Evolutionary conservation across 2,888 invertebrate genomes (phyloP), one percentile per base, ranked within the genome.

Genomic region (Cephus pulcher): DNA sequence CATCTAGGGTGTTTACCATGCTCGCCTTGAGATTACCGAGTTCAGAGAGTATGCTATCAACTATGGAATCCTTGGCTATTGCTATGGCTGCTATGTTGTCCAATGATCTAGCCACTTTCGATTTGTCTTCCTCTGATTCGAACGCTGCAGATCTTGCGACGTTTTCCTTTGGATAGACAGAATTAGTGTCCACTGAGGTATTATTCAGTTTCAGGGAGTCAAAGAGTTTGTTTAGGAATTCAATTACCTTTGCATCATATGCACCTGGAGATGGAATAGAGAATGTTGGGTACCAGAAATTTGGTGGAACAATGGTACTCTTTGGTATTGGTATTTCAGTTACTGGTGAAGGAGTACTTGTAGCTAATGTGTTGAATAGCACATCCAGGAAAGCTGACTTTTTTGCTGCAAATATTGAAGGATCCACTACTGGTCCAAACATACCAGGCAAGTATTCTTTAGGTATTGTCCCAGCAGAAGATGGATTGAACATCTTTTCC

Each of bases 251-350:
- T 11, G 84, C 78, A 11, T 83, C 86, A 75, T 91, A 91, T 69
- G 88, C 88, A n/a, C 81, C 82, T 12, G 91, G 89, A 12, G 80
- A 86, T 1, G 89, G 88, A 23, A 88, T 82, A 3, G 88, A 73
- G 1, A 88, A 84, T 11, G 85, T 84, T 37, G 90, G 90, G 1
- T 86, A 11, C 91, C 91, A 91, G 69, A 89, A 91, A 73, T 84
- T 84, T 0, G 90, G 84, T 9, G 91, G 89, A n/a, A 91, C 90
- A 30, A 91, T 88, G 1, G 90, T 90, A 40, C 88, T 88, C 77
- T 89, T 90, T 1, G 88, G 84, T 33, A 82, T 76, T 11, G 89
- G 82, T 11, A 76, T 35, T 11, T 87, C 89, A 0, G 86, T 86
- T 2, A 82, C 79, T 11, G 76, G 35, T 30, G 79, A 11, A 6